Evolutionary conservation across 64 coral and sea anemone species (phyloP).

Genomic region (Porites lutea): DNA sequence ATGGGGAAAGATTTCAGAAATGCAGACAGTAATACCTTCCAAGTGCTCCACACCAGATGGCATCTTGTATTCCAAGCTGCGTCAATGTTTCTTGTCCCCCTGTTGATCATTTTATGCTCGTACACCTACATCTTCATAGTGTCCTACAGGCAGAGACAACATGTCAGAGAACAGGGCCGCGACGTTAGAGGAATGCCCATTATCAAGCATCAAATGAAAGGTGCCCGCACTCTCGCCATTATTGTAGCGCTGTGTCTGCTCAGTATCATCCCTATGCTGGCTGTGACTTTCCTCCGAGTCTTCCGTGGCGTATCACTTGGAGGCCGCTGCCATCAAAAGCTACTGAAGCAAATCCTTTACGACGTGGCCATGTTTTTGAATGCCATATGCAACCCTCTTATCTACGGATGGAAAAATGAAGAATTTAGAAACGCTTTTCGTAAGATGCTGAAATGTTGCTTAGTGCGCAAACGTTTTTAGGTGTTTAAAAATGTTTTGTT

Average conservation of each 20-base stretch:
- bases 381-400: constrained; percentile 1
- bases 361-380: not conserved
- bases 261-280: constrained; percentile 10
- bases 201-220: not conserved
- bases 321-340: not conserved
- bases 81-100: not conserved
- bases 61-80: not conserved
- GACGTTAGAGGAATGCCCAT: not conserved
- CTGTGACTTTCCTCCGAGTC: not conserved
- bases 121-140: not conserved
- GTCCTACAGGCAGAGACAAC: not conserved
- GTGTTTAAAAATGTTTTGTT: no score
- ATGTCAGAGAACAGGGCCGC: not conserved
- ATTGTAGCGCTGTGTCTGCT: constrained; percentile 1
- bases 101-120: not conserved
- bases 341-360: not conserved
- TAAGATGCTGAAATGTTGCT: not conserved
- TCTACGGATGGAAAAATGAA: not conserved
- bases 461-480: no score
- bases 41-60: not conserved
- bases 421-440: constrained; percentile 3
- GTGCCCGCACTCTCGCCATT: not conserved
- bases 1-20: not conserved
- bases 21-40: not conserved
- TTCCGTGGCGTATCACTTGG: not conserved